These are phyloP conservation scores for Champsocephalus esox DNA, from an alignment of 2,797 vertebrate species.

Conservation along the genomic window DNA sequence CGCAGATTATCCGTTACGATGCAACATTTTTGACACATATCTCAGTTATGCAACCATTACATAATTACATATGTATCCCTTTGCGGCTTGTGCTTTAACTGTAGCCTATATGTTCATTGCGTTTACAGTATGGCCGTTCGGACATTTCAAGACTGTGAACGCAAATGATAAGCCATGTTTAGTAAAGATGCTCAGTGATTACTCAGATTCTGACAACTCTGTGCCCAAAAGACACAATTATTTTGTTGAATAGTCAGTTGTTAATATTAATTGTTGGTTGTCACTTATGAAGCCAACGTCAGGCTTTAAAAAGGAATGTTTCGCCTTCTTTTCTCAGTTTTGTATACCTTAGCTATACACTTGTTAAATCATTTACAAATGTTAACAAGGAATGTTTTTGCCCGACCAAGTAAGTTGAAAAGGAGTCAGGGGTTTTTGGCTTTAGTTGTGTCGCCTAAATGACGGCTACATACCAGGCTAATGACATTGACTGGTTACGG, in stretches of 20 bases:
- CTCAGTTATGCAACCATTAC: constrained; percentile 41
- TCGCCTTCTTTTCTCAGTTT: not conserved
- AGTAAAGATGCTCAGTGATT: not conserved
- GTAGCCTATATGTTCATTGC: constrained; percentile 6
- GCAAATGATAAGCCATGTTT: not conserved
- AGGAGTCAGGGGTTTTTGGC: not conserved
- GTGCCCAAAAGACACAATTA: not conserved
- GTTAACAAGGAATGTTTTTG: not conserved
- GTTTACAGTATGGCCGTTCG: not conserved
- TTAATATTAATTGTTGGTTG: not conserved
- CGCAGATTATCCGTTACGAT: not conserved
- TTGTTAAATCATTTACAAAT: not conserved
- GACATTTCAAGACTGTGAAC: not conserved
- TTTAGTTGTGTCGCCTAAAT: not conserved
- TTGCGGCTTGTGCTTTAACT: constrained; percentile 19
- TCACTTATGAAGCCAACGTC: not conserved
- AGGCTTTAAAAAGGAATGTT: not conserved
- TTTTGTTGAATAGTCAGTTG: too few species aligned
- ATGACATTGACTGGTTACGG: not conserved
- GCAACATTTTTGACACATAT: constrained; percentile 36
- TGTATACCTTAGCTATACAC: not conserved
- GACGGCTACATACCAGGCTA: not conserved
- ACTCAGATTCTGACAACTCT: not conserved
- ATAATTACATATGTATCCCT: constrained; percentile 41
- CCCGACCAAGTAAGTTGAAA: not conserved